Evolutionary conservation across 2,113 vertebrate genomes (phyloP).

Genomic region (Paramisgurnus dabryanus): DNA sequence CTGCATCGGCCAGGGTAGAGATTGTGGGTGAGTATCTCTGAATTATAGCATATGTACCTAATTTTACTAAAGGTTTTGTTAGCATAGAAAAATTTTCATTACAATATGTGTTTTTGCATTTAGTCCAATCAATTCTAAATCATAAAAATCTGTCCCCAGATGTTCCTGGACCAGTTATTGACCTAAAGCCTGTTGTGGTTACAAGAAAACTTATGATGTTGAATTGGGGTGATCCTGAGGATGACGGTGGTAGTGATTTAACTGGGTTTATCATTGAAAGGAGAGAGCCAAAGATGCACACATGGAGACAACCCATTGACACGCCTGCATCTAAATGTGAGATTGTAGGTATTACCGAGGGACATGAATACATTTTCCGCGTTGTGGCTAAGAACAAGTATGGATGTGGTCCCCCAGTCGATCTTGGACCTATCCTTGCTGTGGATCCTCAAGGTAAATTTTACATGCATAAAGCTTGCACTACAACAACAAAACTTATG

Average conservation of each 20-base stretch:
- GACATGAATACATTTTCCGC: slow-evolving; percentile 92
- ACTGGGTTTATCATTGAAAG: slow-evolving; percentile 91
- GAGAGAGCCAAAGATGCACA: slow-evolving; percentile 89
- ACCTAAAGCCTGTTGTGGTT: slow-evolving; percentile 94
- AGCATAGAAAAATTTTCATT: not conserved
- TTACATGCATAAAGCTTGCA: not conserved
- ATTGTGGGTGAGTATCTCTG: slow-evolving; percentile 84
- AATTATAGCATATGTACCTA: not conserved
- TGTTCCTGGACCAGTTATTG: slow-evolving; percentile 92
- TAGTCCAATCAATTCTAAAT: not conserved
- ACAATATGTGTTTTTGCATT: not conserved
- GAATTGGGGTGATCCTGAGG: slow-evolving; percentile 95
- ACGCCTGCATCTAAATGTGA: slow-evolving; percentile 93
- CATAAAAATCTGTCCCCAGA: slow-evolving; percentile 70
- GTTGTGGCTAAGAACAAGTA: slow-evolving; percentile 96
- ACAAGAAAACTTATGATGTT: slow-evolving; percentile 97
- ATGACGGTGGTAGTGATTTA: slow-evolving; percentile 94
- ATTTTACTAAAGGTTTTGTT: not conserved
- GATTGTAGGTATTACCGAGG: slow-evolving; percentile 91
- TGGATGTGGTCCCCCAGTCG: slow-evolving; percentile 87
- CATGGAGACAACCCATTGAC: slow-evolving; percentile 92
- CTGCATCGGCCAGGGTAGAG: slow-evolving; percentile 84
- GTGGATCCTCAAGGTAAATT: slow-evolving; percentile 88
- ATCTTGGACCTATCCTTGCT: slow-evolving; percentile 88
- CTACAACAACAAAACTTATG: not conserved